Conservation (phyloP, 64 coral and sea anemone genomes). For the Dendronephthya gigantea region DNA sequence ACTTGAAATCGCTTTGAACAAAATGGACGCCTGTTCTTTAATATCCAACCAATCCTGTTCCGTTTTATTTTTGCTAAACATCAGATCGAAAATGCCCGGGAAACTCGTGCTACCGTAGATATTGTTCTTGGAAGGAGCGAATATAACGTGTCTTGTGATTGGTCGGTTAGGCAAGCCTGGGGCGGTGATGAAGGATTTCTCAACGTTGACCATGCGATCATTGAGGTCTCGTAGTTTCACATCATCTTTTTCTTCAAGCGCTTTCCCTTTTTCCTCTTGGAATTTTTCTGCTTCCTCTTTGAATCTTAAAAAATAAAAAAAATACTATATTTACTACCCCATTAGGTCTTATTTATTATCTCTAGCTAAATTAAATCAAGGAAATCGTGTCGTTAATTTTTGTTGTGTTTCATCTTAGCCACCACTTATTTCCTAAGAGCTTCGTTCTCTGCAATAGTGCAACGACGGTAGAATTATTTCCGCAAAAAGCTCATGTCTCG, state of each 20-base stretch:
- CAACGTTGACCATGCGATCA: constrained; percentile 63
- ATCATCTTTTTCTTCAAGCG: constrained; percentile 22
- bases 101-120: constrained; percentile 55
- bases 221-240: too few species aligned
- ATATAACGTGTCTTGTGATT: constrained; percentile 55
- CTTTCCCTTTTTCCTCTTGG: background rate
- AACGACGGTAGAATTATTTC: too few species aligned
- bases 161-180: constrained; percentile 51
- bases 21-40: constrained; percentile 56
- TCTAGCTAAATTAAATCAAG: too few species aligned
- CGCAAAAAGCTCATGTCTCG: too few species aligned
- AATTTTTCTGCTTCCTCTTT: background rate
- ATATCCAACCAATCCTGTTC: constrained; percentile 52
- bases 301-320: background rate
- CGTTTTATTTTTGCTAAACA: constrained; percentile 58
- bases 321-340: too few species aligned
- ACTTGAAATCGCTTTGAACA: constrained; percentile 30
- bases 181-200: constrained; percentile 60
- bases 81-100: constrained; percentile 56
- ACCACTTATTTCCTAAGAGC: too few species aligned
- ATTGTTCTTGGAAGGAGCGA: constrained; percentile 56
- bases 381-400: too few species aligned
- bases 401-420: too few species aligned
- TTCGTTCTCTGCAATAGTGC: too few species aligned
- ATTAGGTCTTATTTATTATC: too few species aligned